Base-by-base conservation (phyloP, 2,888 invertebrate genomes). In the Chromoteleia sp. region DNA sequence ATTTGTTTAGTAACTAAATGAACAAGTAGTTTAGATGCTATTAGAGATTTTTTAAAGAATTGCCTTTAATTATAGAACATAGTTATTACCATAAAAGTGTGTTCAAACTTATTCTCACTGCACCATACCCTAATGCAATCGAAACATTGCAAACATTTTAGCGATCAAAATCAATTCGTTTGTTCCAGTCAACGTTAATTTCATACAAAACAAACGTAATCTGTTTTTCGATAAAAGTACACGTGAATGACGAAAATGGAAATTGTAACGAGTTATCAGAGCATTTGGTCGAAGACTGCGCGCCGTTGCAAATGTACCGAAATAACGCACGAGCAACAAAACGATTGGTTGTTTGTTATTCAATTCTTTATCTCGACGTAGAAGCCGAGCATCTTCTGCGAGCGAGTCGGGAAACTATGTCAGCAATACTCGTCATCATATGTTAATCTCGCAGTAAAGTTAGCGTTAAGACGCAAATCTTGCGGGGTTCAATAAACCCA, bases 391-490 rank as follows among this genome's bases (percentile, higher is more conserved):
- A 43, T 39, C 50, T 39, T 65, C 25, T 41, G 30, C 50, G 50
- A 75, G 21, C 58, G 58, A 75, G 43, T 67, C 50, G 10, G 52
- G 52, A 67, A 75, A 67, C 58, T 67, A 39, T 67, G 67, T 75
- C 75, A 67, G 59, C 58, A 39, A 39, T 30, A 59, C 58, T 54
- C 75, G 74, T 65, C 63, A 75, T 75, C 58, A 14, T 75, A 75
- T 75, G 75, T 59, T 75, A 75, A 75, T 75, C 43, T 19, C 36
- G 2, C 15, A 50, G 63, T 65, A 54, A 58, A 65, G 45, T 30
- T 58, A 50, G 36, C 75, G 56, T 41, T 75, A 65, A 75, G 67
- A 50, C 58, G 45, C 48, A 41, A 67, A 43, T 75, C 58, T 75
- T 58, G 12, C 29, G 41, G 36, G 10, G 17, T 58, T 75, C 58